Conservation (phyloP, 2,888 invertebrate genomes). For the Arctia plantaginis region DNA sequence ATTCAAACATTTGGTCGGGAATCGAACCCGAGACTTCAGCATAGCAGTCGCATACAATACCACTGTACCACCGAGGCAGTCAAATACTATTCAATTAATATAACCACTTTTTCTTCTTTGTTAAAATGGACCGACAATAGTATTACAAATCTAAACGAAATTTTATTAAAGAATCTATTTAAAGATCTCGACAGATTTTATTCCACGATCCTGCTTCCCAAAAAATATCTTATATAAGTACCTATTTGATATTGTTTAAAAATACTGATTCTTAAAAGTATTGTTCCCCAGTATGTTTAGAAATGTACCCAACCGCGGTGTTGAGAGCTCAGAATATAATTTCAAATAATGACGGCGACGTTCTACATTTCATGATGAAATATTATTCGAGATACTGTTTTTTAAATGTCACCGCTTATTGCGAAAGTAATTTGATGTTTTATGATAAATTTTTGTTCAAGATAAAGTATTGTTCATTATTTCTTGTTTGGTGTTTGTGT, state of each 20-base stretch:
- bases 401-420: slow-evolving; percentile 45
- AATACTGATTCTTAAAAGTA: slow-evolving; percentile 57
- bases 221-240: slow-evolving; percentile 53
- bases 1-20: no score
- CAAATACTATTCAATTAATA: no score
- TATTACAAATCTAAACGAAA: slow-evolving; percentile 27
- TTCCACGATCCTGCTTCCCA: slow-evolving; percentile 49
- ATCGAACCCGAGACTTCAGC: no score
- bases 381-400: slow-evolving; percentile 40
- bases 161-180: slow-evolving; percentile 55
- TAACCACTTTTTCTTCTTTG: no score
- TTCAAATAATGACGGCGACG: slow-evolving; percentile 41
- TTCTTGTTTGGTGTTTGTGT: slow-evolving; percentile 3
- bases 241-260: slow-evolving; percentile 54
- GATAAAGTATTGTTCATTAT: slow-evolving; percentile 14
- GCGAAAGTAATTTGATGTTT: slow-evolving; percentile 45
- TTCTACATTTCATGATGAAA: slow-evolving; percentile 52
- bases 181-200: slow-evolving; percentile 58
- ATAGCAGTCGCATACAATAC: no score
- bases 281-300: slow-evolving; percentile 39
- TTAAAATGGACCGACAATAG: no score
- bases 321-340: slow-evolving; percentile 46
- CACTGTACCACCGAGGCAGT: no score
- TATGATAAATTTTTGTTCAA: slow-evolving; percentile 26
- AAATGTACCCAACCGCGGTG: slow-evolving; percentile 48